A percentile compares a stretch with the other conserved stretches of the same genome.
phyloP scores from a whole-genome alignment of 2,888 invertebrate species.

The Melieria picta region DNA sequence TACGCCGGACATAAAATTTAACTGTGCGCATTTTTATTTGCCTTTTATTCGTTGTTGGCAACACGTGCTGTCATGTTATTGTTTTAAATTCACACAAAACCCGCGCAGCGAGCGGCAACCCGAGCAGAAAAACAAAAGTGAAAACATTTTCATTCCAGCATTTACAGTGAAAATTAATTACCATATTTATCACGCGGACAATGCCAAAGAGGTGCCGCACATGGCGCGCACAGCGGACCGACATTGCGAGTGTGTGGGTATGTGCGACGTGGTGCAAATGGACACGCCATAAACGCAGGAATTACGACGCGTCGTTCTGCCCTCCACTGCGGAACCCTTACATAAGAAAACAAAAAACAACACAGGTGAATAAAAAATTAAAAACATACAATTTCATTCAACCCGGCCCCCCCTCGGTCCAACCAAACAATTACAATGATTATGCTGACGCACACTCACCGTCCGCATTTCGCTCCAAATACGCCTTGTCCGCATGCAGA shows the following conservation, averaged over 20 bases:
- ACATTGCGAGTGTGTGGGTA: neutral
- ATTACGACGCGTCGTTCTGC: constrained; percentile 1
- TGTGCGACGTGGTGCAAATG: constrained; percentile 11
- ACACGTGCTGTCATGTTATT: constrained; percentile 21
- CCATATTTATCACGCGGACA: constrained; percentile 35
- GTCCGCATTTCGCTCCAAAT: constrained; percentile 51
- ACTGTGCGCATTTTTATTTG: neutral
- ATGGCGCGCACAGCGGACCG: neutral
- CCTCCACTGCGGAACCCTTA: too few species aligned
- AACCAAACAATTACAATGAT: constrained; percentile 6
- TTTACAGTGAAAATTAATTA: constrained; percentile 30
- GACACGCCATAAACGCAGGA: constrained; percentile 27
- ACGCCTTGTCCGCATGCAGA: constrained; percentile 47
- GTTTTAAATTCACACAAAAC: constrained; percentile 8
- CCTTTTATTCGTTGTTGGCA: neutral
- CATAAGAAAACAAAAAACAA: neutral
- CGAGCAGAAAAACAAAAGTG: neutral
- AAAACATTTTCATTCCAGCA: constrained; percentile 33
- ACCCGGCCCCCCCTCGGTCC: neutral
- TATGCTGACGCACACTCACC: constrained; percentile 42
- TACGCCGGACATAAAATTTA: constrained; percentile 13
- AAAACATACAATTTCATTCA: too few species aligned
- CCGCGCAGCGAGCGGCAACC: neutral
- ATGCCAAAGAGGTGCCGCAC: neutral
- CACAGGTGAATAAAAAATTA: neutral